These are phyloP conservation scores for Paradoxurus hermaphroditus DNA, from an alignment of 2,113 vertebrate species.

Conservation along the genomic window DNA sequence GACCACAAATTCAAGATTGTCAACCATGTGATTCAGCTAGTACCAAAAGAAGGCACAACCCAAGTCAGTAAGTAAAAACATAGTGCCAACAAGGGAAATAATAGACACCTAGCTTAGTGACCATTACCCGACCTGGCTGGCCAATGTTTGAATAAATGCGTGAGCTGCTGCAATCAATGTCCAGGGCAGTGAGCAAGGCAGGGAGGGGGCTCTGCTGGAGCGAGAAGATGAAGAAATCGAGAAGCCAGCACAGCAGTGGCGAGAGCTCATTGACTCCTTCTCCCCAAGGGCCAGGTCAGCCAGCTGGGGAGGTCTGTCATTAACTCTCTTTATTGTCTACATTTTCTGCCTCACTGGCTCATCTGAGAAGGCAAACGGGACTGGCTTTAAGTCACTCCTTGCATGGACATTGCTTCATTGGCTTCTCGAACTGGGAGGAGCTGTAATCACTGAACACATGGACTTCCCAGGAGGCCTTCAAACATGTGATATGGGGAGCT, in stretches of 20 bases:
- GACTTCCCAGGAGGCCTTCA: constrained; percentile 59
- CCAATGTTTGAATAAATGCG: neutral
- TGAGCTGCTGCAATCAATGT: neutral
- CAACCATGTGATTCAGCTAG: neutral
- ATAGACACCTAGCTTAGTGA: neutral
- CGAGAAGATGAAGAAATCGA: constrained; percentile 75
- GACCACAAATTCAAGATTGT: neutral
- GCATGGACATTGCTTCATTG: constrained; percentile 74
- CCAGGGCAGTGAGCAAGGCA: neutral
- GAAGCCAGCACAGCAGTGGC: constrained; percentile 42
- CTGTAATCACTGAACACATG: constrained; percentile 75
- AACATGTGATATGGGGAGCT: constrained; percentile 29
- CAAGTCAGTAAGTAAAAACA: neutral
- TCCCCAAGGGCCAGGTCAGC: constrained; percentile 70
- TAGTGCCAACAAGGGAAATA: neutral
- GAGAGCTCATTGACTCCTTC: constrained; percentile 76
- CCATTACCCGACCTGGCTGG: neutral
- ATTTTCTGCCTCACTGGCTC: constrained; percentile 90
- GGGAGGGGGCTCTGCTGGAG: neutral
- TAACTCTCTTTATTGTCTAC: constrained; percentile 89
- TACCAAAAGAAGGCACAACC: neutral
- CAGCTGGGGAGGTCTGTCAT: constrained; percentile 86
- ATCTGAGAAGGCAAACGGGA: constrained; percentile 83
- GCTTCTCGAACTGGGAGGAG: constrained; percentile 68
- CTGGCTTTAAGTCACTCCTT: constrained; percentile 81